These are phyloP conservation scores for Melanerpes formicivorus DNA, from an alignment of 2,113 vertebrate species.

Conservation along the genomic window DNA sequence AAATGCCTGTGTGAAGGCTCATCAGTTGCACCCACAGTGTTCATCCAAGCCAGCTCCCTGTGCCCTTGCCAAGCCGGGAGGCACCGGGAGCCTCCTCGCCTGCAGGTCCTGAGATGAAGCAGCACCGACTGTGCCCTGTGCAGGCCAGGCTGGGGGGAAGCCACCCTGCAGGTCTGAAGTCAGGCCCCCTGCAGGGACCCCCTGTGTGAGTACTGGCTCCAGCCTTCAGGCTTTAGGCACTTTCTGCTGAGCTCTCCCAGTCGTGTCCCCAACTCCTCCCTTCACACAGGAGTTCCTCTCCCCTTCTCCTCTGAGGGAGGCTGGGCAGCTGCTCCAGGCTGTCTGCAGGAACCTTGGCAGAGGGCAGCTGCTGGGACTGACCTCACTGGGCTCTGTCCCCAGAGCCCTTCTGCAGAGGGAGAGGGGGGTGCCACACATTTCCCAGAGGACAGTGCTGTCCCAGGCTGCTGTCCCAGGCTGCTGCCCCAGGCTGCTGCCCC, in stretches of 20 bases:
- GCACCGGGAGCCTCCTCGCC: neutral
- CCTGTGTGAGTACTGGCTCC: neutral
- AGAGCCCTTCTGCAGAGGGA: neutral
- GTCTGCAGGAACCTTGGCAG: neutral
- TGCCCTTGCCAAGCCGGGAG: neutral
- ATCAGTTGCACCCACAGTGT: neutral
- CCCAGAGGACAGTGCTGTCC: neutral
- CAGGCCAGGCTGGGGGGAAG: neutral
- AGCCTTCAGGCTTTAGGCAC: neutral
- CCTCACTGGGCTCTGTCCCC: neutral
- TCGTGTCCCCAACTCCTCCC: neutral
- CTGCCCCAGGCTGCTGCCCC: neutral
- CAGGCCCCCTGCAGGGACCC: neutral
- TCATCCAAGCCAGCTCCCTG: neutral
- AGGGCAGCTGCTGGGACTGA: neutral
- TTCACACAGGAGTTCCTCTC: neutral
- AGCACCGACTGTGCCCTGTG: neutral
- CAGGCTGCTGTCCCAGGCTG: neutral
- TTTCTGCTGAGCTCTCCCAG: neutral
- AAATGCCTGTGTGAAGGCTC: slow-evolving; percentile 10
- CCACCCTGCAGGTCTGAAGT: neutral
- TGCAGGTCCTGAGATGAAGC: neutral
- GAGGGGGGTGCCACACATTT: neutral
- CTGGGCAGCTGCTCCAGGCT: neutral
- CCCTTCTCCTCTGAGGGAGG: neutral